phyloP scores from a whole-genome alignment of 2,888 invertebrate species.

The Agrilus biguttatus region DNA sequence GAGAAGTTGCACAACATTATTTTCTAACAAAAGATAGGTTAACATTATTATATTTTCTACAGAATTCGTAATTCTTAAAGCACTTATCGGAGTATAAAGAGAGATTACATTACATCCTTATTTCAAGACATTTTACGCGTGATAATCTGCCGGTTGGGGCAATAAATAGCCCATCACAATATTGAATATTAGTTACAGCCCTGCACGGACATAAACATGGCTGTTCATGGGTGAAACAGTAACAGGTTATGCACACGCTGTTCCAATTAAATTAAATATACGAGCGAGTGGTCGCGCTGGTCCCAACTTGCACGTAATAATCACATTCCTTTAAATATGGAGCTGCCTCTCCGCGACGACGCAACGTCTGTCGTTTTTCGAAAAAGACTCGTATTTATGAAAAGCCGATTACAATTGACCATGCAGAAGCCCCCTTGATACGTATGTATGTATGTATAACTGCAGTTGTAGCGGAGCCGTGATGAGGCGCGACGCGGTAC shows the following conservation, averaged over 20 bases:
- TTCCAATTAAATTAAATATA: constrained; percentile 29
- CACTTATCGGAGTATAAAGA: too few species aligned
- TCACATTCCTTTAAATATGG: constrained; percentile 5
- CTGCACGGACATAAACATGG: constrained; percentile 22
- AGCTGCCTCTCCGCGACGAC: background rate
- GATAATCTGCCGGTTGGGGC: constrained; percentile 18
- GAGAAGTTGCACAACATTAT: too few species aligned
- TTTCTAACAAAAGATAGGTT: too few species aligned
- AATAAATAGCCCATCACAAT: constrained; percentile 28
- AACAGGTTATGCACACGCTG: constrained; percentile 25
- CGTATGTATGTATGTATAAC: too few species aligned
- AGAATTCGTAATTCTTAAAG: too few species aligned
- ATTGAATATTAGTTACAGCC: constrained; percentile 28
- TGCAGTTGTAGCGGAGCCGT: too few species aligned
- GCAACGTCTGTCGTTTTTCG: background rate
- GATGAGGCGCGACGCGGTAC: too few species aligned
- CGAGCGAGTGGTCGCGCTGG: constrained; percentile 20
- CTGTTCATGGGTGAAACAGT: constrained; percentile 22
- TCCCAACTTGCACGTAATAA: constrained; percentile 4
- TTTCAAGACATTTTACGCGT: constrained; percentile 14
- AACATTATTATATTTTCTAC: too few species aligned
- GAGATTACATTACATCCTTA: too few species aligned
- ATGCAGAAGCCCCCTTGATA: too few species aligned
- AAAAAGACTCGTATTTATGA: background rate
- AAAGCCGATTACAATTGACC: too few species aligned